Evolutionary conservation across 2,113 vertebrate species (phyloP).

Genomic region (Sebastes schlegelii): DNA sequence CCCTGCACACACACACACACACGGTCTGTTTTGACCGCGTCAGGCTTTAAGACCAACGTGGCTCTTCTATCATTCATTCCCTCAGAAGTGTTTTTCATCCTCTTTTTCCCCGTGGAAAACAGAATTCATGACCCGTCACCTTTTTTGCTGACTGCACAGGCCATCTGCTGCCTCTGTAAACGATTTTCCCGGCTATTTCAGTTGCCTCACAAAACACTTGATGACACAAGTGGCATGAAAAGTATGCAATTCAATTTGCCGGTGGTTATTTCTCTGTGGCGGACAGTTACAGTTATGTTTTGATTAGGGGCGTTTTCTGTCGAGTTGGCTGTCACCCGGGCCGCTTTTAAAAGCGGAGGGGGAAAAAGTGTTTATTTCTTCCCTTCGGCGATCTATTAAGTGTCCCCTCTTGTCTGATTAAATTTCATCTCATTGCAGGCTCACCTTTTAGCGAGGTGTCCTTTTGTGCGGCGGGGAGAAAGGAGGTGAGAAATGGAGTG

Average conservation of each 20-base stretch:
- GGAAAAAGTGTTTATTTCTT: slow-evolving; percentile 33
- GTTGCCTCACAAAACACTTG: slow-evolving; percentile 73
- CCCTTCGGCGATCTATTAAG: slow-evolving; percentile 32
- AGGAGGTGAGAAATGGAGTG: slow-evolving; percentile 40
- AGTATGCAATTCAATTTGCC: slow-evolving; percentile 73
- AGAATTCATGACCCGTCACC: slow-evolving; percentile 80
- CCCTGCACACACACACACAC: neutral
- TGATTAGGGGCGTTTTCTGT: slow-evolving; percentile 59
- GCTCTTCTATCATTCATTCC: slow-evolving; percentile 72
- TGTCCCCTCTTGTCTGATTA: slow-evolving; percentile 51
- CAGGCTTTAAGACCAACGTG: slow-evolving; percentile 47
- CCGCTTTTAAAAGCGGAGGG: slow-evolving; percentile 11
- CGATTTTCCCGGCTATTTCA: slow-evolving; percentile 59
- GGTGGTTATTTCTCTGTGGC: slow-evolving; percentile 56
- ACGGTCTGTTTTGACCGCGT: slow-evolving; percentile 47
- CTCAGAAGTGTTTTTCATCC: slow-evolving; percentile 69
- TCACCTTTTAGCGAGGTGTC: slow-evolving; percentile 45
- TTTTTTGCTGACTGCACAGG: slow-evolving; percentile 75
- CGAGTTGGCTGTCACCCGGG: slow-evolving; percentile 10
- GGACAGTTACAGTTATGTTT: slow-evolving; percentile 51
- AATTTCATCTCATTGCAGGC: slow-evolving; percentile 51
- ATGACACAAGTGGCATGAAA: slow-evolving; percentile 72
- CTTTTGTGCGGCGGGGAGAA: slow-evolving; percentile 47
- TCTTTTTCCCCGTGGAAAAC: slow-evolving; percentile 51
- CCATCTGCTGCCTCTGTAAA: slow-evolving; percentile 63